phyloP scores from a whole-genome alignment of 2,797 vertebrate genomes.

The Muscicapa comitata region DNA sequence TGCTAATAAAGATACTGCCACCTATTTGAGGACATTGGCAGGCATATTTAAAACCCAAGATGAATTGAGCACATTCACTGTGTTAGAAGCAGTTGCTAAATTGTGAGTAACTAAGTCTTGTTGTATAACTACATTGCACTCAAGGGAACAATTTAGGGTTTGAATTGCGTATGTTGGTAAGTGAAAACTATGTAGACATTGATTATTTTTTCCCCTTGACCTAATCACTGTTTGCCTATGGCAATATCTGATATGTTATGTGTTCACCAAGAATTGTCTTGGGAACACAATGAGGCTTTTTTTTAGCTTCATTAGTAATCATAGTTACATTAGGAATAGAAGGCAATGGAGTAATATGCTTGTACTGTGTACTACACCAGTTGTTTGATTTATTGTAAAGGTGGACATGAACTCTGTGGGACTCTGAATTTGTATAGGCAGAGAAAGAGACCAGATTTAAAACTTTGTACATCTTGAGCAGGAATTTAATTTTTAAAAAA shows the following conservation, averaged over 20 bases:
- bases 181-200: conserved; percentile 70
- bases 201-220: conserved; percentile 68
- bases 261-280: conserved; percentile 51
- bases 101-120: conserved; percentile 63
- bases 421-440: not conserved
- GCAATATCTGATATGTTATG: conserved; percentile 56
- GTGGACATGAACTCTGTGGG: not conserved
- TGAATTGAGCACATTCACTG: conserved; percentile 37
- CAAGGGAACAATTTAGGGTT: conserved; percentile 65
- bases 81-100: conserved; percentile 51
- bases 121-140: conserved; percentile 61
- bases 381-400: not conserved
- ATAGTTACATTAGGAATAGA: conserved; percentile 33
- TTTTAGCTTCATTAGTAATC: conserved; percentile 60
- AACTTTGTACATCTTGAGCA: not conserved
- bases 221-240: conserved; percentile 64
- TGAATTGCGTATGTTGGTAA: conserved; percentile 68
- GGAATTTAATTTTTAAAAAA: not conserved
- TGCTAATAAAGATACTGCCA: conserved; percentile 2
- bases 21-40: conserved; percentile 16
- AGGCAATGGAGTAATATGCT: not conserved
- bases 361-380: not conserved
- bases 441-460: not conserved
- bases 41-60: conserved; percentile 48
- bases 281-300: not conserved